Evolutionary conservation across 2,888 invertebrate genomes (phyloP).

Genomic region (Odontocerum albicorne): DNA sequence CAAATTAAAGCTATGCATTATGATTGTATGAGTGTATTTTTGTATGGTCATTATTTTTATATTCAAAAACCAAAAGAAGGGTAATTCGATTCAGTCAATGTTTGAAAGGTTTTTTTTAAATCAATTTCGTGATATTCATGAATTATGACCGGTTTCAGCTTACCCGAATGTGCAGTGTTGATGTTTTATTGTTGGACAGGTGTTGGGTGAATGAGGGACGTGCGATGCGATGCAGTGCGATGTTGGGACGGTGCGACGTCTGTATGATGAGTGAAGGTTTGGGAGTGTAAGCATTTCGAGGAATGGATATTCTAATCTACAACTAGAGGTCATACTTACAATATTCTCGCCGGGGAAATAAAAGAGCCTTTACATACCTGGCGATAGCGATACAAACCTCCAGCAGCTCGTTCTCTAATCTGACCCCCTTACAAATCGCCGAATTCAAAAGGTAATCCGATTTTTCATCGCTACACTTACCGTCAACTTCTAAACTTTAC

Average conservation of each 20-base stretch:
- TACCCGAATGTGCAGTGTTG: too few relatives aligned
- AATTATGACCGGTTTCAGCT: too few relatives aligned
- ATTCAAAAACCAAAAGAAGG: too few relatives aligned
- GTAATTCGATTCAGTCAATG: too few relatives aligned
- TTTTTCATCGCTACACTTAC: constrained; percentile 13
- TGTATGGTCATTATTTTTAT: too few relatives aligned
- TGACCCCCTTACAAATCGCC: background rate
- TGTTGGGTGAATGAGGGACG: background rate
- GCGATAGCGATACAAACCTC: constrained; percentile 16
- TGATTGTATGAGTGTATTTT: too few relatives aligned
- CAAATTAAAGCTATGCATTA: too few relatives aligned
- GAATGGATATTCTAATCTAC: constrained; percentile 15
- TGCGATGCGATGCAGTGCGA: background rate
- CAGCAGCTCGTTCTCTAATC: background rate
- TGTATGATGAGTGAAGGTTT: background rate
- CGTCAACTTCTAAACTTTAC: constrained; percentile 17
- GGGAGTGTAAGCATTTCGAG: background rate
- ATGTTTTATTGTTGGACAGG: constrained; percentile 3
- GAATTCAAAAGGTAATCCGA: constrained; percentile 17
- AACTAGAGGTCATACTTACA: constrained; percentile 13
- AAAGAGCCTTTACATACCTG: constrained; percentile 10
- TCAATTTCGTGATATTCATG: too few relatives aligned
- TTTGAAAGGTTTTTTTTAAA: too few relatives aligned
- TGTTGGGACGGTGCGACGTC: background rate
- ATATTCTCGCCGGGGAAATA: background rate